Base-by-base conservation (phyloP, 2,888 invertebrate genomes). In the Villa cingulata region DNA sequence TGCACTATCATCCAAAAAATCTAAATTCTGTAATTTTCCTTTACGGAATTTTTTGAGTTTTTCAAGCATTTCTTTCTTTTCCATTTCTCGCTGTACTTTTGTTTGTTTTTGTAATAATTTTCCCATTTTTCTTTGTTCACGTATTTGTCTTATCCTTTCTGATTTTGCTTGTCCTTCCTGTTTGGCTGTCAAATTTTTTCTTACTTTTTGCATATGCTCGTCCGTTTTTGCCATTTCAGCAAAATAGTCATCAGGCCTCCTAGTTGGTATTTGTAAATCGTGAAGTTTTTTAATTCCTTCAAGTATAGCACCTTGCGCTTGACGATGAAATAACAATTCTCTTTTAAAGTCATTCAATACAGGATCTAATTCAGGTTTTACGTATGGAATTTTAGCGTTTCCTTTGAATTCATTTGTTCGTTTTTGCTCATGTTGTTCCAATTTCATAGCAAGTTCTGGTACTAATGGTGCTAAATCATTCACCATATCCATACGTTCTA, bases 221-320 rank as follows among this genome's bases (percentile, higher is more conserved):
- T 98, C 98, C 15, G 88, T 76, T 68, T 98, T 98, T 0, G 91
- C 92, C 98, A 98, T 98, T 74, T 98, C 91, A 0, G 97, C 98
- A 70, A 95, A 97, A 67, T 94, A 98, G 68, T 97, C 97, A 48
- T 89, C 87, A 0, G 98, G 98, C 43, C 86, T 76, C 60, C 80
- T 83, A 0, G 91, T 94, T 1, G 79, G 72, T 41, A 95, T 70
- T 18, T 80, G 81, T 6, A 88, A 64, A 37, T 79, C 76, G 51
- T 88, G 84, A 10, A 98, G 70, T 55, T 77, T 77, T 41, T 81
- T 80, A 19, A 97, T 75, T 1, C 84, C 88, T 53, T 86, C 81
- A 23, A 90, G 57, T 1, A 89, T 89, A 0, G 95, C 83, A 19
- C 84, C 79, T 63, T 96, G 90, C 1, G 87, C 90, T 66, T 89